Conservation (phyloP, 2,797 vertebrate species). For the Gymnoscopelus microlampas region DNA sequence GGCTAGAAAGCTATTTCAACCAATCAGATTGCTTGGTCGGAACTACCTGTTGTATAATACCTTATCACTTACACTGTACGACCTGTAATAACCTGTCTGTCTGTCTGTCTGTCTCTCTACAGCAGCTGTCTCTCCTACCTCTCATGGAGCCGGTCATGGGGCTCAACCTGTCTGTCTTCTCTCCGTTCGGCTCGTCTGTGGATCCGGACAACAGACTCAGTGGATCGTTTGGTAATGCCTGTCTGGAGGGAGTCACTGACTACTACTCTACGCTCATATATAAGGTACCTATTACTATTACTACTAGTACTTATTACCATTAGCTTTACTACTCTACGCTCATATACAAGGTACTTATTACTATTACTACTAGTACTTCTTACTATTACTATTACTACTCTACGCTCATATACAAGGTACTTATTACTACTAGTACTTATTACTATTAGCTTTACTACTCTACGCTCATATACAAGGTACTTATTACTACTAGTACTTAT, state of each 20-base stretch:
- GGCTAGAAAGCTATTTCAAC: no score
- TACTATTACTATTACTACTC: no score
- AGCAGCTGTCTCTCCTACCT: constrained; percentile 92
- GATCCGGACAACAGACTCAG: constrained; percentile 88
- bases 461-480: no score
- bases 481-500: no score
- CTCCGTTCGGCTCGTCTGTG: constrained; percentile 90
- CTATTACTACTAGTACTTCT: not conserved
- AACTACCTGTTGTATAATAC: no score
- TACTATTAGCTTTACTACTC: no score
- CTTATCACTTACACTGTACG: not conserved
- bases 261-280: constrained; percentile 84
- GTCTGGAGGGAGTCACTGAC: constrained; percentile 92
- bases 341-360: constrained; percentile 89
- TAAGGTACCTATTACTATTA: no score
- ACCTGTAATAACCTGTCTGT: no score
- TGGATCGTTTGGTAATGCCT: constrained; percentile 92
- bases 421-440: not conserved
- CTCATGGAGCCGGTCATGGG: constrained; percentile 95
- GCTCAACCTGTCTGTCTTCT: constrained; percentile 92
- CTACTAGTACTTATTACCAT: constrained; percentile 62
- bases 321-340: constrained; percentile 51
- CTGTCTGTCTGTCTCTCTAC: constrained; percentile 11
- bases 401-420: constrained; percentile 91
- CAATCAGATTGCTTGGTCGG: no score